Evolutionary conservation across 1,140 invertebrate species (phyloP).

Genomic region (Zaprionus camerounensis): DNA sequence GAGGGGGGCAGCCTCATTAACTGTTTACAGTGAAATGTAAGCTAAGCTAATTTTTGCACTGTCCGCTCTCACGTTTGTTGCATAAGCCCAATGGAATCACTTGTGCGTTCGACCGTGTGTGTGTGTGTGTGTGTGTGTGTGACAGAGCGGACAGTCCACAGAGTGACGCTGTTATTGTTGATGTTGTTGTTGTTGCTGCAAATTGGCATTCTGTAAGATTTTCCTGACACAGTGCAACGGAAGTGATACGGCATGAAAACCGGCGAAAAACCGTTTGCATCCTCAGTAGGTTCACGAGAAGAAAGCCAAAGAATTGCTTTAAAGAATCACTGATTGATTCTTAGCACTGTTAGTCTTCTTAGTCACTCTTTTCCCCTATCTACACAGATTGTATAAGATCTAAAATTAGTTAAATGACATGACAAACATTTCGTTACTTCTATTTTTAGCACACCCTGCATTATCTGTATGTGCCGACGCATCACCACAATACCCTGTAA

Average conservation of each 20-base stretch:
- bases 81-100: not conserved
- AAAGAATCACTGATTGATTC: not conserved
- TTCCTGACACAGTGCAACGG: not conserved
- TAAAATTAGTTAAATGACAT: not conserved
- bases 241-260: not conserved
- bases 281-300: not conserved
- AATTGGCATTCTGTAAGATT: too few species aligned
- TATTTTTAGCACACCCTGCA: too few species aligned
- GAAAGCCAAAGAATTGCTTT: not conserved
- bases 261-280: not conserved
- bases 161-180: too few species aligned
- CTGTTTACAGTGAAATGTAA: conserved; percentile 65
- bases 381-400: too few species aligned
- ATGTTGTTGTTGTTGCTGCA: too few species aligned
- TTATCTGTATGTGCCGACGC: too few species aligned
- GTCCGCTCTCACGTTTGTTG: conserved; percentile 25
- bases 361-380: too few species aligned
- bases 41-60: conserved; percentile 69
- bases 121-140: not conserved
- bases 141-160: not conserved
- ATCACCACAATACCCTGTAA: not conserved
- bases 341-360: too few species aligned
- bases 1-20: conserved; percentile 61
- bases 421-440: not conserved
- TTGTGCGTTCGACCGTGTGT: not conserved